These are phyloP conservation scores for Syrista parreyssii DNA, from an alignment of 2,888 invertebrate species.

Conservation along the genomic window DNA sequence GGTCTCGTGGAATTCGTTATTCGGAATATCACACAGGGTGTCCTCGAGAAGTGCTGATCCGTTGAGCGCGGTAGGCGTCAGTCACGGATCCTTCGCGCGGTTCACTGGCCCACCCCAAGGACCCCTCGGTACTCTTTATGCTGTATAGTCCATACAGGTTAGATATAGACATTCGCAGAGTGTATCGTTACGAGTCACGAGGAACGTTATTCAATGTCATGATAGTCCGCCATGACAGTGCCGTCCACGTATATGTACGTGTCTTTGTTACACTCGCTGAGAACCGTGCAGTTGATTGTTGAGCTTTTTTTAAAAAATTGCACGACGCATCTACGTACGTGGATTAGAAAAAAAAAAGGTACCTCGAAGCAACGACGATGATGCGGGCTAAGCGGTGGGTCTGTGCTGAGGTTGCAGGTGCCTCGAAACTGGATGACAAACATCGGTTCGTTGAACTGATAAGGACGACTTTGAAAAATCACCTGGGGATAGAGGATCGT, in stretches of 20 bases:
- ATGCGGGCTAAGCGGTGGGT: neutral
- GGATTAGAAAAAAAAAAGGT: neutral
- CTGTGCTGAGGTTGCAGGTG: constrained; percentile 1
- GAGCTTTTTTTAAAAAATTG: neutral
- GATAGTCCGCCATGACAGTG: neutral
- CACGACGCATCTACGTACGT: neutral
- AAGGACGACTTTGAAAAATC: neutral
- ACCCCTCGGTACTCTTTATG: constrained; percentile 19
- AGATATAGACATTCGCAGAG: neutral
- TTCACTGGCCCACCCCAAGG: constrained; percentile 53
- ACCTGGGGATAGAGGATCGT: neutral
- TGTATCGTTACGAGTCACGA: neutral
- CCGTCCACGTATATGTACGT: too few species aligned
- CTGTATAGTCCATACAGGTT: neutral
- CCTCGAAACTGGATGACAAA: neutral
- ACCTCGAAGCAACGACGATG: neutral
- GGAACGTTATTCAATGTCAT: neutral
- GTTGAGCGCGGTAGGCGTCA: neutral
- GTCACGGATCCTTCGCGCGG: constrained; percentile 27
- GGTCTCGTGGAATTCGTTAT: neutral
- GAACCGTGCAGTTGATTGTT: neutral
- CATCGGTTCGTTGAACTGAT: neutral
- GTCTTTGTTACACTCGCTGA: neutral
- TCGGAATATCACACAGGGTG: neutral
- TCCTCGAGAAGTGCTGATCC: neutral